Conservation (phyloP, 2,888 invertebrate genomes). For the Plagiodera versicolora region DNA sequence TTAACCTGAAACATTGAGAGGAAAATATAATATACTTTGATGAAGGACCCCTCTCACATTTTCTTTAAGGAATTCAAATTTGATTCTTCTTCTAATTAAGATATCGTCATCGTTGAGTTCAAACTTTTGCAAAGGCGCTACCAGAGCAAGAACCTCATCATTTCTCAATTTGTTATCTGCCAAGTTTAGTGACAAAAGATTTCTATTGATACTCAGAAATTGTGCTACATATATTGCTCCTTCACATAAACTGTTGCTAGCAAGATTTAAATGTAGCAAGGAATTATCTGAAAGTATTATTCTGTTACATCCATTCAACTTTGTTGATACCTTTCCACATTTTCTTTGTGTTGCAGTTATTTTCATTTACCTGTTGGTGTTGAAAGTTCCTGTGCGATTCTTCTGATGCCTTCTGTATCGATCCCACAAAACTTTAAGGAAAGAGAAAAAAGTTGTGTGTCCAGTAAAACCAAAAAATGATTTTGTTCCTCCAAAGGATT, state of each 20-base stretch:
- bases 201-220: conserved; percentile 47
- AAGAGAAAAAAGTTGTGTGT: conserved; percentile 17
- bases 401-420: conserved; percentile 16
- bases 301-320: too few relatives aligned
- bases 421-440: conserved; percentile 29
- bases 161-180: conserved; percentile 46
- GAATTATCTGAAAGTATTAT: conserved; percentile 25
- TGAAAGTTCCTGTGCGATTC: background rate
- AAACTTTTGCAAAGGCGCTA: conserved; percentile 41
- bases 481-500: conserved; percentile 25
- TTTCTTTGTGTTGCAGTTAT: too few relatives aligned
- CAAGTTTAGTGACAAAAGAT: conserved; percentile 41
- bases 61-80: conserved; percentile 22
- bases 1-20: too few relatives aligned
- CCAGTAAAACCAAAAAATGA: conserved; percentile 18
- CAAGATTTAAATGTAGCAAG: conserved; percentile 47
- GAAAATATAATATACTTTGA: too few relatives aligned
- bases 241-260: conserved; percentile 45
- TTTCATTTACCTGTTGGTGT: background rate
- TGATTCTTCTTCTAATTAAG: conserved; percentile 34
- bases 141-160: conserved; percentile 34
- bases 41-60: too few relatives aligned
- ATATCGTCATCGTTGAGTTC: conserved; percentile 47
- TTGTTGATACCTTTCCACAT: too few relatives aligned
- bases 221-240: conserved; percentile 44